Evolutionary conservation across 2,797 vertebrate species (phyloP), one percentile per base, ranked within the genome.

Genomic region (Prionace glauca): DNA sequence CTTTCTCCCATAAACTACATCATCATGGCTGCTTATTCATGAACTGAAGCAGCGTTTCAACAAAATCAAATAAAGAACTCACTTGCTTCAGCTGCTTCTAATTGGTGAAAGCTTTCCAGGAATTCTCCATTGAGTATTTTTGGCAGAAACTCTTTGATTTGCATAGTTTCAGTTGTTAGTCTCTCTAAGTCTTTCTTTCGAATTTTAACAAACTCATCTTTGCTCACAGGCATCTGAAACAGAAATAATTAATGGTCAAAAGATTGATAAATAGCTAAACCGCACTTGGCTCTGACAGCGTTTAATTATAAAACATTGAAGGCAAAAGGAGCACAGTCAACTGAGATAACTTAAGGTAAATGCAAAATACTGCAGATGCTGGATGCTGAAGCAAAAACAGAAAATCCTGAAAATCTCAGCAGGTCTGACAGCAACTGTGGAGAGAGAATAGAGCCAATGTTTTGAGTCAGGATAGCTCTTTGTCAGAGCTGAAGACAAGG

Each of bases 131-230:
- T 98, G 14, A 99, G 96, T 7, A 99, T 97, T 96, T 96, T 97
- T 79, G 99, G 99, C 96, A 99, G 97, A 96, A 99, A 98, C 96
- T 99, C 99, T 88, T 97, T 97, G 87, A 99, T 97, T 95, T 99
- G 99, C 99, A 99, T 99, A 95, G 99, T 98, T 96, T 99, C 99
- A 0, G 99, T 99, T 8, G 98, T 99, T 96, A 99, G 96, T 93
- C 97, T 98, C 88, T 99, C 99, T 95, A 99, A 96, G 96, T 99
- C 98, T 96, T 97, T 97, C 96, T 98, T 99, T 95, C 97, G 97
- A 87, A 99, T 97, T 96, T 96, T 96, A 65, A 99, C 98, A 65
- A 98, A 99, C 56, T 97, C 97, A 90, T 97, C 97, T 79, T 97
- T 96, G 22, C 96, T 88, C 3, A 96, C 97, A 95, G 71, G 5